These are phyloP conservation scores for Tetranychus truncatus DNA, from an alignment of 2,888 invertebrate species.

Conservation along the genomic window DNA sequence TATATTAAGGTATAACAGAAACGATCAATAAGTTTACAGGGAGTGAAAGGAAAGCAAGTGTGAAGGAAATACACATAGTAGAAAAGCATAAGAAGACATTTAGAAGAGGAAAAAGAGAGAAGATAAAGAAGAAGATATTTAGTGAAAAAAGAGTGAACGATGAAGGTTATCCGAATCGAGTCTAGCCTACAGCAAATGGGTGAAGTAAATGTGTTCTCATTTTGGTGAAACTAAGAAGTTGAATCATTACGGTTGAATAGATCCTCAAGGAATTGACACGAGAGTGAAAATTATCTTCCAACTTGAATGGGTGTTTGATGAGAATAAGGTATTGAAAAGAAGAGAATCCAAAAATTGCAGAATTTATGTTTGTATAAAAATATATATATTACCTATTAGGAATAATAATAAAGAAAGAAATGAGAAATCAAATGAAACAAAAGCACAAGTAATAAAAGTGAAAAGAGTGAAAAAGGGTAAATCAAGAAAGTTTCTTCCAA, in stretches of 20 bases:
- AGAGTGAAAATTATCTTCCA: slow-evolving; percentile 1
- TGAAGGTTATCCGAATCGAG: not conserved
- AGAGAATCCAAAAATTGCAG: not conserved
- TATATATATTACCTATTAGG: not conserved
- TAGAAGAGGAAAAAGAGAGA: not conserved
- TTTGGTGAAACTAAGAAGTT: not conserved
- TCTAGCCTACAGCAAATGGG: not conserved
- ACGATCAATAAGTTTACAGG: not conserved
- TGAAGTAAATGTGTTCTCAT: not conserved
- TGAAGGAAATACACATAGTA: not conserved
- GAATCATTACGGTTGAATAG: not conserved
- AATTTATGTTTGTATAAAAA: not conserved
- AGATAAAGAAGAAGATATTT: not conserved
- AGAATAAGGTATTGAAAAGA: too few species aligned
- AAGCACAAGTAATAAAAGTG: not conserved
- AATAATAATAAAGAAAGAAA: not conserved
- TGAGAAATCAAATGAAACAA: not conserved
- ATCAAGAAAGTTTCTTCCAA: not conserved
- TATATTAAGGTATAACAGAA: not conserved
- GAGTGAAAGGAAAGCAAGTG: too few species aligned
- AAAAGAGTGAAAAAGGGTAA: not conserved
- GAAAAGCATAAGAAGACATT: not conserved
- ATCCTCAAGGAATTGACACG: not conserved
- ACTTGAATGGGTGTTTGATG: not conserved
- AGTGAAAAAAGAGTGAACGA: not conserved